A percentile compares a stretch with the other conserved stretches of the same genome.
Evolutionary conservation across 2,113 vertebrate genomes (phyloP).

Genomic region (Xiphorhynchus elegans): DNA sequence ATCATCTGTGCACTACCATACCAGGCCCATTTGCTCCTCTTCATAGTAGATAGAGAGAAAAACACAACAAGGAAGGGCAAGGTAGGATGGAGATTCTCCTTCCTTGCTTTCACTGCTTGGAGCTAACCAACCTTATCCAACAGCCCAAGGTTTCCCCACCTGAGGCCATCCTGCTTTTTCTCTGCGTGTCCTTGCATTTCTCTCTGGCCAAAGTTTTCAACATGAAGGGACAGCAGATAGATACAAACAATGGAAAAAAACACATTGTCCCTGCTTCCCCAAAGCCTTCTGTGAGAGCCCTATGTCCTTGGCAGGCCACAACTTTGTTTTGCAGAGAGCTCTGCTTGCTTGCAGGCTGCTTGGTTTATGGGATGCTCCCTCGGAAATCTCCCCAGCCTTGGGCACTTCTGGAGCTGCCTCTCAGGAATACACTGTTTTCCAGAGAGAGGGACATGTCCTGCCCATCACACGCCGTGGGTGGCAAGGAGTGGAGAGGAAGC

Average conservation of each 20-base stretch:
- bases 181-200: neutral
- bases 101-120: neutral
- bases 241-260: neutral
- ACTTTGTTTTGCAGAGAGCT: neutral
- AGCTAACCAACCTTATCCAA: neutral
- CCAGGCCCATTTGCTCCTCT: neutral
- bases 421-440: neutral
- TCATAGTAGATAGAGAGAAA: neutral
- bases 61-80: neutral
- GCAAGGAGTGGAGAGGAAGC: neutral
- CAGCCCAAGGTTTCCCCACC: neutral
- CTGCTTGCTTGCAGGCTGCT: neutral
- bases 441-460: neutral
- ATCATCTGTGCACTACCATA: neutral
- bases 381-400: neutral
- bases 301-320: neutral
- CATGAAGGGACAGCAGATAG: neutral
- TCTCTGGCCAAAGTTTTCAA: neutral
- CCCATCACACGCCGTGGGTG: neutral
- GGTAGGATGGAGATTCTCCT: neutral
- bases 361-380: neutral
- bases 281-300: neutral
- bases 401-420: neutral
- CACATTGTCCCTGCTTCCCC: neutral
- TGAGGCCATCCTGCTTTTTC: neutral